Evolutionary conservation across 1,140 invertebrate genomes (phyloP), one percentile per base, ranked within the genome.

Genomic region (Drosophila novamexicana): DNA sequence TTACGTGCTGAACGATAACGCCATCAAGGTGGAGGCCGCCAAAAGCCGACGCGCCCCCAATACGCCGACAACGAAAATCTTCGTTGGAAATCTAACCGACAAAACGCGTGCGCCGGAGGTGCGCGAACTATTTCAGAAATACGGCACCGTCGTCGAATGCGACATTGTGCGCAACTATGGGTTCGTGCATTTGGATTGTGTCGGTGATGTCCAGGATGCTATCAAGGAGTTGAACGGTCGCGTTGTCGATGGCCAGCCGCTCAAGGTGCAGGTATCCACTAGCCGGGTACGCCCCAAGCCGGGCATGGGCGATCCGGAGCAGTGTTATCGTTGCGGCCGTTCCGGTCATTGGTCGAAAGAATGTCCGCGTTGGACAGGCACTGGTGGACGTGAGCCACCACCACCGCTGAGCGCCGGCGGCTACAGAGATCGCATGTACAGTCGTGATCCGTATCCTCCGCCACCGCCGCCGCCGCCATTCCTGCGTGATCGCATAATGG

Each of bases 271-370:
- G 94, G 94, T 98, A 56, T 98, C 97, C 45, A 97, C 97, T 57
- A 97, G 97, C 93, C 96, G 97, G 92, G 97, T 98, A 7, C 94
- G 97, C 76, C 97, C 97, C 92, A 96, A 97, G 91, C 97, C 97
- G 77, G 97, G 97, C 76, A 98, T 98, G 97, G 97, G 97, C 81
- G 97, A 98, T 93, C 97, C 97, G 91, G 97, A 97, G 92, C 97
- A 97, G 92, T 98, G 97, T 94, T 98, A 98, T 93, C 95, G 97
- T 93, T 98, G 97, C 94, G 97, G 97, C 64, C 95, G 96, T 92
- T 96, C 96, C 85, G 97, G 97, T 75, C 97, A 98, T 94, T 98
- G 97, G 97, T 98, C 97, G 78, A 98, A 97, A 94, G 97, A 98
- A 93, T 98, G 97, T 93, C 97, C 97, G 95, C 85, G 95, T 96